Evolutionary conservation across 2,113 vertebrate genomes (phyloP).

Genomic region (Jacana jacana): DNA sequence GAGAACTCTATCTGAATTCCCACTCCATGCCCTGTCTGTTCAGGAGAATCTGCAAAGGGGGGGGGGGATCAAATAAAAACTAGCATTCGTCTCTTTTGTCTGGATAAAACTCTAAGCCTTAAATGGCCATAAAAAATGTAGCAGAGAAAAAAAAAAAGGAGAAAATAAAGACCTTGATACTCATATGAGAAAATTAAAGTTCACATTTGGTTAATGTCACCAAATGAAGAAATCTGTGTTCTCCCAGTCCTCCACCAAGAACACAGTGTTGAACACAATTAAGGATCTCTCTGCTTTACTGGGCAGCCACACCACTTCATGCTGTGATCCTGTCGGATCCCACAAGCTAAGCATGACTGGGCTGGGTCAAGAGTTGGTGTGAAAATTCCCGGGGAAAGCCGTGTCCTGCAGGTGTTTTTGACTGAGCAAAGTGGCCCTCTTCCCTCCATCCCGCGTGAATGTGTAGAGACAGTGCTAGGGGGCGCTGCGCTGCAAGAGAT

Average conservation of each 20-base stretch:
- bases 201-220: background rate
- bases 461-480: slow-evolving; percentile 64
- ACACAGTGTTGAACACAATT: background rate
- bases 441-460: background rate
- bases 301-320: background rate
- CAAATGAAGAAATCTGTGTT: slow-evolving; percentile 24
- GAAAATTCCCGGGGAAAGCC: background rate
- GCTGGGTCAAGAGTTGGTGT: background rate
- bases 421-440: background rate
- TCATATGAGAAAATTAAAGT: background rate
- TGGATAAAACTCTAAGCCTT: background rate
- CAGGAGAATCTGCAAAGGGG: background rate
- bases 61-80: no score
- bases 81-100: background rate
- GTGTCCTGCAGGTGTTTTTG: background rate
- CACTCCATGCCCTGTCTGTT: background rate
- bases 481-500: slow-evolving; percentile 71
- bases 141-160: background rate
- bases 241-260: background rate
- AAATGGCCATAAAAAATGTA: background rate
- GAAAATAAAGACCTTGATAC: background rate
- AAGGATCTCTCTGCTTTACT: slow-evolving; percentile 6
- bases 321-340: slow-evolving; percentile 30
- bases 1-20: background rate
- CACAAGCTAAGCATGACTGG: slow-evolving; percentile 21